Percentiles rank a stretch among this genome's conserved stretches.
These are phyloP conservation scores for Stomorhina lunata DNA, from an alignment of 2,888 invertebrate genomes.

Conservation along the genomic window DNA sequence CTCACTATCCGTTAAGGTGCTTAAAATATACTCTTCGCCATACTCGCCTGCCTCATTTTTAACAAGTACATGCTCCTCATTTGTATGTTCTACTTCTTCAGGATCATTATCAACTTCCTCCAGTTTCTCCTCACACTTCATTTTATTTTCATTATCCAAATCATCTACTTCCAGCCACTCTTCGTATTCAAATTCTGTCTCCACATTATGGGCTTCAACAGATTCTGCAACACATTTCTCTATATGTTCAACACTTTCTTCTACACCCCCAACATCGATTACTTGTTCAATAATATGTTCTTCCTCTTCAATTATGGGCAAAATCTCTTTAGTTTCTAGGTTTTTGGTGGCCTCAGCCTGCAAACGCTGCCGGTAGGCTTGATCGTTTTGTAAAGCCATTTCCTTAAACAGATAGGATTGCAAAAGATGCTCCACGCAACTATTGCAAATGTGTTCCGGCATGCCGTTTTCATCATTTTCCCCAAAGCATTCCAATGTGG, in stretches of 20 bases:
- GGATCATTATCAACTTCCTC: not conserved
- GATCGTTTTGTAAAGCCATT: constrained; percentile 72
- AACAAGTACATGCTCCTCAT: not conserved
- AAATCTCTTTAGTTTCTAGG: constrained; percentile 62
- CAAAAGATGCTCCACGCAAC: constrained; percentile 71
- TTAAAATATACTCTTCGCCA: constrained; percentile 22
- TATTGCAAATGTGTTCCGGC: constrained; percentile 74
- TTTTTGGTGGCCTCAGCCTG: constrained; percentile 57
- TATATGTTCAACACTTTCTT: constrained; percentile 46
- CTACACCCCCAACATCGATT: constrained; percentile 49
- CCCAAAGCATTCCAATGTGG: constrained; percentile 68
- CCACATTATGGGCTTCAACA: not conserved
- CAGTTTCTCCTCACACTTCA: not conserved
- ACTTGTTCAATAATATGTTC: constrained; percentile 54
- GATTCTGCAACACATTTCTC: constrained; percentile 39
- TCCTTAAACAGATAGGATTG: constrained; percentile 73
- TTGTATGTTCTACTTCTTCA: constrained; percentile 31
- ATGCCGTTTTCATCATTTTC: constrained; percentile 71
- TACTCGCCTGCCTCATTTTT: constrained; percentile 13
- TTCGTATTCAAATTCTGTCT: constrained; percentile 46
- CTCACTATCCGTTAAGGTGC: constrained; percentile 29
- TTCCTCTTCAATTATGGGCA: constrained; percentile 67
- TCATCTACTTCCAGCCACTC: constrained; percentile 61
- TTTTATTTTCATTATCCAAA: not conserved
- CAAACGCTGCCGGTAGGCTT: constrained; percentile 69